A percentile compares a stretch with the other conserved stretches of the same genome.
phyloP scores from a whole-genome alignment of 2,888 invertebrate species.

The Drosophila mimica region DNA sequence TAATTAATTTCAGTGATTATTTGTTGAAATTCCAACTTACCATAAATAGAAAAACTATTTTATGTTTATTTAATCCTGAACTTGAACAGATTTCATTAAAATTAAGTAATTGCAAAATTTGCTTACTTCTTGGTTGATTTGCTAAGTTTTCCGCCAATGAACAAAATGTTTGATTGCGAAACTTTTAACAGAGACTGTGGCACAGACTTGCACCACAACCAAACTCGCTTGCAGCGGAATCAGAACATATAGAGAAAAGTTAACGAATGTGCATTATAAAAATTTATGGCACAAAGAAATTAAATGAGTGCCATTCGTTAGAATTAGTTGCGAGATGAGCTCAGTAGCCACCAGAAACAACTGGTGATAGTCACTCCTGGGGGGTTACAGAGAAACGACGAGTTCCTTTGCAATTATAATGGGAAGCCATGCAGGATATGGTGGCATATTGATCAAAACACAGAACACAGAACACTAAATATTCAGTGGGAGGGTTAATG shows the following conservation, averaged over 20 bases:
- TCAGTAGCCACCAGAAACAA: conserved; percentile 18
- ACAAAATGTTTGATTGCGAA: conserved; percentile 30
- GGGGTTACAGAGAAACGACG: neutral
- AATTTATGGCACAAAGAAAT: conserved; percentile 74
- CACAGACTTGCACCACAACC: conserved; percentile 39
- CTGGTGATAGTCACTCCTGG: conserved; percentile 15
- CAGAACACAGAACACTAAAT: conserved; percentile 11
- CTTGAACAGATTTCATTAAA: neutral
- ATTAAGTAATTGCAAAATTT: neutral
- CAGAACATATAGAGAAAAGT: conserved; percentile 4
- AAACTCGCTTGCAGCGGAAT: conserved; percentile 37
- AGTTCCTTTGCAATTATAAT: conserved; percentile 10
- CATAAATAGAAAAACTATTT: neutral
- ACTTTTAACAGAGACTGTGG: conserved; percentile 45
- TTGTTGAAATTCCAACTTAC: neutral
- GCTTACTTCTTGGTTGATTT: neutral
- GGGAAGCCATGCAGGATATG: conserved; percentile 11
- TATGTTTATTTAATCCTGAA: neutral
- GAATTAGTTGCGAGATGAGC: conserved; percentile 69
- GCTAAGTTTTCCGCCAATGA: conserved; percentile 43
- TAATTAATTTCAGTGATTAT: neutral
- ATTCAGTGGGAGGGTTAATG: conserved; percentile 36
- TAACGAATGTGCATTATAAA: conserved; percentile 60
- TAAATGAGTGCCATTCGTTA: conserved; percentile 75
- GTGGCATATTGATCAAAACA: conserved; percentile 26